phyloP scores from a whole-genome alignment of 2,113 vertebrate genomes.

The Triplophysa siluroides region DNA sequence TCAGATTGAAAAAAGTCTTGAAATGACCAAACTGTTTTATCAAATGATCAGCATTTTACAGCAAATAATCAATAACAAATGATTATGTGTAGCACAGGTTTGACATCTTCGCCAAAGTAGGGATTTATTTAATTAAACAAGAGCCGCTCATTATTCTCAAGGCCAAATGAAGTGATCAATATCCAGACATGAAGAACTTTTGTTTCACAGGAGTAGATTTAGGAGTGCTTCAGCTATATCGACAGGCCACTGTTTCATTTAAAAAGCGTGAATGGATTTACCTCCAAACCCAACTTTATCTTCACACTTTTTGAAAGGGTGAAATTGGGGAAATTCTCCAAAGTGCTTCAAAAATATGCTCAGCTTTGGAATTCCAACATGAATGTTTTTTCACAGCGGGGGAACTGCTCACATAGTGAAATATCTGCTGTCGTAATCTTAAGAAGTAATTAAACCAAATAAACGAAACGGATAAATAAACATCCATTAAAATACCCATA shows the following conservation, averaged over 20 bases:
- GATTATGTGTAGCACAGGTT: neutral
- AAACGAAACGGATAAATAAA: neutral
- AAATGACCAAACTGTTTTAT: neutral
- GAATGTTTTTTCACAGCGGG: conserved; percentile 40
- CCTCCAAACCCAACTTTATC: conserved; percentile 62
- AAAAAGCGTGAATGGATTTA: conserved; percentile 64
- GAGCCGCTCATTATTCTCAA: conserved; percentile 40
- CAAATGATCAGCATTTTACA: neutral
- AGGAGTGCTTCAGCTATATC: conserved; percentile 52
- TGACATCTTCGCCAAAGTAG: conserved; percentile 38
- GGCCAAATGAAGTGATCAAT: conserved; percentile 62
- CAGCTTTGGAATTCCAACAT: conserved; percentile 60
- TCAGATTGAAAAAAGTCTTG: neutral
- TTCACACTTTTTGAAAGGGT: conserved; percentile 53
- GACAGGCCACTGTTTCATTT: conserved; percentile 55
- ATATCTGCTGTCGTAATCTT: conserved; percentile 1
- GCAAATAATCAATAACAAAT: conserved; percentile 3
- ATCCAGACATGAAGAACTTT: conserved; percentile 56
- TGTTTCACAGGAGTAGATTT: conserved; percentile 40
- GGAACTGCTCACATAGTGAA: neutral
- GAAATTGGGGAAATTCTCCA: conserved; percentile 53
- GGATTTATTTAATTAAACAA: conserved; percentile 66
- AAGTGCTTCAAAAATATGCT: conserved; percentile 58
- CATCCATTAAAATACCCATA: neutral
- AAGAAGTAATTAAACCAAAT: neutral